Evolutionary conservation across 2,888 invertebrate species (phyloP), one percentile per base, ranked within the genome.

Genomic region (Lymantria monacha): DNA sequence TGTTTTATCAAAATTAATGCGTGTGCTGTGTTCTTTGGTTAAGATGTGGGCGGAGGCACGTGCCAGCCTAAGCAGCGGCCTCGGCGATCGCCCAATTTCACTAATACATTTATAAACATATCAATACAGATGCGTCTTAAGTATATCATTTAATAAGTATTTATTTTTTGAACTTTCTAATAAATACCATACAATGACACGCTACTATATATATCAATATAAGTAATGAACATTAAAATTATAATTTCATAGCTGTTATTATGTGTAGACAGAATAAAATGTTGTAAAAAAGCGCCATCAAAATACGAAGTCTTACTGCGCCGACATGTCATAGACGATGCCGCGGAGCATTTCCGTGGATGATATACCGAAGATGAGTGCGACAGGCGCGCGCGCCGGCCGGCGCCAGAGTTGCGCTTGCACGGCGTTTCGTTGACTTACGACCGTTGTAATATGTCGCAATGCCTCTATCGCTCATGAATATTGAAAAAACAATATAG

Each of bases 401-500:
- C 53, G 70, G 72, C 75, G 73, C 76, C 73, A 69, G 66, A 61
- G 65, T 60, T 54, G 64, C 69, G 74, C 72, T 70, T 69, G 70
- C 61, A 73, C 81, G 77, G 84, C 83, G 85, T 82, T 82, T 79
- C 71, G 76, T 87, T 89, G 90, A 90, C 87, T 88, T 89, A 91
- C 87, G 74, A 76, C 79, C 75, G 75, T 71, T 88, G 88, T 89
- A 86, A 83, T 83, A 79, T 82, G 88, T 80, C 78, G 85, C 87
- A 86, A 84, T 83, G 78, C 83, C 87, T 85, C 83, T 83, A 90
- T 89, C 85, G 84, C 83, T 90, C 87, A 89, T 91, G 87, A 90
- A 91, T 90, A 91, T 87, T 75, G 74, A 80, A 83, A 86, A 83
- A 81, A 63, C 57, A 30, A 86, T 78, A 81, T 81, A 75, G 77